phyloP scores from a whole-genome alignment of 2,888 invertebrate genomes.

The Trissolcus japonicus region DNA sequence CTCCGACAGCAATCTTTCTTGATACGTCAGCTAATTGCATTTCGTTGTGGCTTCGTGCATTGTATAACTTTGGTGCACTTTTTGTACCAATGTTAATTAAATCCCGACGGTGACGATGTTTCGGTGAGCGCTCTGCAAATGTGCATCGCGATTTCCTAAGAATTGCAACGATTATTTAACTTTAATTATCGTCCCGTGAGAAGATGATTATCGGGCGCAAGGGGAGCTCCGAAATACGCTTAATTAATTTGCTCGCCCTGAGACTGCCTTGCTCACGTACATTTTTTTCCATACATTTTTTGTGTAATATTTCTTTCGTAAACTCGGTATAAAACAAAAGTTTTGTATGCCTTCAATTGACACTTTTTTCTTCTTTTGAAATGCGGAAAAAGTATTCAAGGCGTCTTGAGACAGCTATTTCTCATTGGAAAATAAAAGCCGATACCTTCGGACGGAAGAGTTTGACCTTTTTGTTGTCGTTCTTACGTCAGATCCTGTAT shows the following conservation, averaged over 20 bases:
- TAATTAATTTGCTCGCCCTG: constrained; percentile 38
- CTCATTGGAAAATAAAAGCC: constrained; percentile 29
- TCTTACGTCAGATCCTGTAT: constrained; percentile 29
- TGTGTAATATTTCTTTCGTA: constrained; percentile 1
- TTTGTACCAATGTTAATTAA: constrained; percentile 50
- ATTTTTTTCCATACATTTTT: not conserved
- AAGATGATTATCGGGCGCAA: constrained; percentile 47
- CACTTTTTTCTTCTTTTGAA: constrained; percentile 40
- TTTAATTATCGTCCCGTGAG: constrained; percentile 55
- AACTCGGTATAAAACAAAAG: not conserved
- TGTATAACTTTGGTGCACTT: constrained; percentile 15
- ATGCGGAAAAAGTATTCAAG: constrained; percentile 53
- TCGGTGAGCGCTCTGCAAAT: constrained; percentile 55
- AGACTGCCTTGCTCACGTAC: not conserved
- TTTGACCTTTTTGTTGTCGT: constrained; percentile 10
- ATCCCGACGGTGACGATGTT: constrained; percentile 51
- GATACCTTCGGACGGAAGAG: constrained; percentile 24
- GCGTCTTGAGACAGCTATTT: constrained; percentile 28
- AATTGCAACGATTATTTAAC: constrained; percentile 50
- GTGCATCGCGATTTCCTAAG: constrained; percentile 45
- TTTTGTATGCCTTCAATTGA: constrained; percentile 3
- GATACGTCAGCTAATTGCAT: constrained; percentile 44
- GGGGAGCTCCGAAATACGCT: constrained; percentile 32
- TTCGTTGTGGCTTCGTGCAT: constrained; percentile 33
- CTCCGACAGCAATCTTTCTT: constrained; percentile 40